Conservation (phyloP, 1,140 invertebrate genomes). For the Drosophila elegans region DNA sequence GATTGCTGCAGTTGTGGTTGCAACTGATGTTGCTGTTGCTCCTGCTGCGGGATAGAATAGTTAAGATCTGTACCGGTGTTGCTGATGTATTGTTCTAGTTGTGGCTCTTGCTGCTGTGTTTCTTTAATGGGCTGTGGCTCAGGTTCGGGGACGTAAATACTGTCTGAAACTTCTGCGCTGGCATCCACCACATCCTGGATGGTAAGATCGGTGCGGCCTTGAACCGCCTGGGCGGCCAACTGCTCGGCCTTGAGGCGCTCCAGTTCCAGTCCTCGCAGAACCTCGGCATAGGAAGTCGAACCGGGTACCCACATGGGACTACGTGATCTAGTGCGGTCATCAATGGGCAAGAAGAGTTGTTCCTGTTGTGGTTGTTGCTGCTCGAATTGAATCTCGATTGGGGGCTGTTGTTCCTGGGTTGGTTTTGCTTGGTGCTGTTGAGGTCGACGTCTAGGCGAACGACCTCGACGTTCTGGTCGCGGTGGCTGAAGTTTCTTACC, state of each 20-base stretch:
- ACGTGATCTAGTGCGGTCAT: constrained; percentile 86
- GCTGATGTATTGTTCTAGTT: constrained; percentile 40
- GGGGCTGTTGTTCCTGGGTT: constrained; percentile 36
- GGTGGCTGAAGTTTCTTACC: constrained; percentile 66
- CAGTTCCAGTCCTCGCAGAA: constrained; percentile 87
- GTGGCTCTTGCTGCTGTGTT: constrained; percentile 18
- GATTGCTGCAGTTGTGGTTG: constrained; percentile 25
- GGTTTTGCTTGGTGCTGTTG: constrained; percentile 20
- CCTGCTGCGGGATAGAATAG: constrained; percentile 44
- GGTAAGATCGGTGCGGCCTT: constrained; percentile 52
- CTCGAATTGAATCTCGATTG: constrained; percentile 32
- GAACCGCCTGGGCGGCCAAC: constrained; percentile 39
- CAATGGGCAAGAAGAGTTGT: constrained; percentile 61
- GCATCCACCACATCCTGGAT: constrained; percentile 74
- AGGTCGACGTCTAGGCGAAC: constrained; percentile 67
- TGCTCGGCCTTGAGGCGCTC: constrained; percentile 68
- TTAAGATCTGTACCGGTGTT: constrained; percentile 32
- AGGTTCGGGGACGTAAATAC: constrained; percentile 33
- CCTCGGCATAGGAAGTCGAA: constrained; percentile 91
- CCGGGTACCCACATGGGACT: constrained; percentile 91
- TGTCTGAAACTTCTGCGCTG: constrained; percentile 34
- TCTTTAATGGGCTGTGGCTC: constrained; percentile 18
- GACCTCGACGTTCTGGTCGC: constrained; percentile 69
- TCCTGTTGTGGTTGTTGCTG: constrained; percentile 50
- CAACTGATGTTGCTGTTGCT: constrained; percentile 23